These are phyloP conservation scores for Leptocoma aspasia DNA, from an alignment of 2,113 vertebrate genomes.

Conservation along the genomic window DNA sequence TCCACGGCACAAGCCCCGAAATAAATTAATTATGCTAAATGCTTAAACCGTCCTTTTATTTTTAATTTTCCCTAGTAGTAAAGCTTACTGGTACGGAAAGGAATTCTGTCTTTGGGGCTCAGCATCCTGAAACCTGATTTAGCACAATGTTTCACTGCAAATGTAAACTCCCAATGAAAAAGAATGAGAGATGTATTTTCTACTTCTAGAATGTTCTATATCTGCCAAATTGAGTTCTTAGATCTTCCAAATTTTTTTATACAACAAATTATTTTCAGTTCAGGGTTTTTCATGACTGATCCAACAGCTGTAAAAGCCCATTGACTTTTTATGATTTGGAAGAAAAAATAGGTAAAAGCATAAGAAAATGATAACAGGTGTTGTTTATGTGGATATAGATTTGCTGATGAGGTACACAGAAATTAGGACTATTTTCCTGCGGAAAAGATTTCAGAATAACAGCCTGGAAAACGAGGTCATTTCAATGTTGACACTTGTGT, in stretches of 20 bases:
- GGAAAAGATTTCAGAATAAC: neutral
- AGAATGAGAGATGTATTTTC: fast-evolving
- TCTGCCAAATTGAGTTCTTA: neutral
- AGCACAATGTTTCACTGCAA: neutral
- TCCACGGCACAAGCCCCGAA: neutral
- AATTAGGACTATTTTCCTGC: neutral
- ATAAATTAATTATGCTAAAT: neutral
- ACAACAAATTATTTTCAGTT: neutral
- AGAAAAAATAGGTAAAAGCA: neutral
- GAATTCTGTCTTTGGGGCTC: neutral
- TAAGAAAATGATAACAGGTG: neutral
- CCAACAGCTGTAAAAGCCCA: neutral
- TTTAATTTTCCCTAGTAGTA: neutral
- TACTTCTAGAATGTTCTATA: neutral
- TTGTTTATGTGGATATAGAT: neutral
- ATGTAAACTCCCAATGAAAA: neutral
- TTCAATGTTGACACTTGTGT: neutral
- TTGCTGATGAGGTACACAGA: neutral
- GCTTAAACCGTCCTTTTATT: neutral
- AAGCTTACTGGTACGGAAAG: neutral
- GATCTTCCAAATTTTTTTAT: fast-evolving
- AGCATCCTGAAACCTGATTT: neutral
- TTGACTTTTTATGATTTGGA: neutral
- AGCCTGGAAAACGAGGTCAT: neutral
- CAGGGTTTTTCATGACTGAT: neutral